Evolutionary conservation across 1,140 invertebrate species (phyloP).

Genomic region (Sycophaga agraensis): DNA sequence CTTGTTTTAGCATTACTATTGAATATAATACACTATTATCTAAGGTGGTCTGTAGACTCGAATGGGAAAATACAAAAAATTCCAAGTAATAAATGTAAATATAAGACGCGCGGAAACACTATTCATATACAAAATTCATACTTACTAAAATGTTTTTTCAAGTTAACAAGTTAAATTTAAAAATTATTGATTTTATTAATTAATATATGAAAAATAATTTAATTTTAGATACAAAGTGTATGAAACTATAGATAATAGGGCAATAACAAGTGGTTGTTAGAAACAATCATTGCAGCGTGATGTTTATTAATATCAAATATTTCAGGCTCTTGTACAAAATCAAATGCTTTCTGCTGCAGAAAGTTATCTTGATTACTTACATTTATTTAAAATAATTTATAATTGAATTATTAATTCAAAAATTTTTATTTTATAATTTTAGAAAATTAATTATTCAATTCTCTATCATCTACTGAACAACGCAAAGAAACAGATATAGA

Average conservation of each 20-base stretch:
- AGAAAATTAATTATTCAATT: slow-evolving; percentile 68
- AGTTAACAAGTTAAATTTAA: background rate
- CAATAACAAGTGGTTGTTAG: slow-evolving; percentile 85
- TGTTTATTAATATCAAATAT: slow-evolving; percentile 89
- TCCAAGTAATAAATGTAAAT: too few species aligned
- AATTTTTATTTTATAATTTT: too few species aligned
- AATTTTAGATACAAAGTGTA: slow-evolving; percentile 74
- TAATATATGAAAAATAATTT: slow-evolving; percentile 7
- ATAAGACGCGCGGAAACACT: too few species aligned
- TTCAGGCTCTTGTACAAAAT: slow-evolving; percentile 86
- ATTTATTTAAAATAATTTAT: background rate
- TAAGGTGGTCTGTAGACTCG: too few species aligned
- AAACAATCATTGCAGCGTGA: slow-evolving; percentile 81
- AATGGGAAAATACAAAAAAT: too few species aligned
- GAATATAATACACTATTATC: too few species aligned
- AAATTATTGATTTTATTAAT: background rate
- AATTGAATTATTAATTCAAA: background rate
- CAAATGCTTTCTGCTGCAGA: slow-evolving; percentile 88
- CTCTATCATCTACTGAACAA: slow-evolving; percentile 70
- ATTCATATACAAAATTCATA: background rate
- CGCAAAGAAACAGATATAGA: slow-evolving; percentile 68
- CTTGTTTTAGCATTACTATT: too few species aligned
- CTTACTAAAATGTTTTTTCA: too few species aligned
- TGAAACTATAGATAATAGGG: slow-evolving; percentile 86
- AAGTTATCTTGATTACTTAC: slow-evolving; percentile 58